Conservation (phyloP, 2,113 vertebrate species). For the Syrmaticus mikado region DNA sequence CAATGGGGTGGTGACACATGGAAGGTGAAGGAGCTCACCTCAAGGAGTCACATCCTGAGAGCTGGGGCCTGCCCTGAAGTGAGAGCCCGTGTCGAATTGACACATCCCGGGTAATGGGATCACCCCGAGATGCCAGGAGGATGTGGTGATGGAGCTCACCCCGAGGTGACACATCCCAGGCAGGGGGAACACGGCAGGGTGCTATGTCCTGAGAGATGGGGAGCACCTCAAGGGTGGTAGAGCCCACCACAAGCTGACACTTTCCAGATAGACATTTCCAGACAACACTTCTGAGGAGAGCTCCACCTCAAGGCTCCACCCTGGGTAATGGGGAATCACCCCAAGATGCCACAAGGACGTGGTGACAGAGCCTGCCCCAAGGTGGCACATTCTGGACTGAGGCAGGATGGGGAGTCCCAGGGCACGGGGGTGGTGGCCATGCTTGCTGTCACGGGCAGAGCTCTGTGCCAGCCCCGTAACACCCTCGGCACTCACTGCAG, state of each 20-base stretch:
- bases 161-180: neutral
- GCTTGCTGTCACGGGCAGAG: neutral
- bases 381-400: neutral
- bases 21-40: neutral
- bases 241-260: neutral
- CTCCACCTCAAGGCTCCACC: neutral
- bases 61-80: neutral
- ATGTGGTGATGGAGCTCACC: neutral
- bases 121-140: neutral
- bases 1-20: neutral
- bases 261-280: neutral
- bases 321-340: neutral
- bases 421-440: rapidly evolving
- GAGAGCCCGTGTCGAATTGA: neutral
- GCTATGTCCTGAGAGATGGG: neutral
- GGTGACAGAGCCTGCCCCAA: neutral
- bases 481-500: neutral
- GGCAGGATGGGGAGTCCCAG: neutral
- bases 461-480: neutral
- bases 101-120: neutral
- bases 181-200: neutral
- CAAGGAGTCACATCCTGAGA: neutral
- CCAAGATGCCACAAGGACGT: neutral
- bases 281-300: neutral
- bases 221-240: neutral